Percentiles rank a stretch among this genome's conserved stretches.
Evolutionary conservation across 1,140 invertebrate species (phyloP).

Genomic region (Belonocnema kinseyi): DNA sequence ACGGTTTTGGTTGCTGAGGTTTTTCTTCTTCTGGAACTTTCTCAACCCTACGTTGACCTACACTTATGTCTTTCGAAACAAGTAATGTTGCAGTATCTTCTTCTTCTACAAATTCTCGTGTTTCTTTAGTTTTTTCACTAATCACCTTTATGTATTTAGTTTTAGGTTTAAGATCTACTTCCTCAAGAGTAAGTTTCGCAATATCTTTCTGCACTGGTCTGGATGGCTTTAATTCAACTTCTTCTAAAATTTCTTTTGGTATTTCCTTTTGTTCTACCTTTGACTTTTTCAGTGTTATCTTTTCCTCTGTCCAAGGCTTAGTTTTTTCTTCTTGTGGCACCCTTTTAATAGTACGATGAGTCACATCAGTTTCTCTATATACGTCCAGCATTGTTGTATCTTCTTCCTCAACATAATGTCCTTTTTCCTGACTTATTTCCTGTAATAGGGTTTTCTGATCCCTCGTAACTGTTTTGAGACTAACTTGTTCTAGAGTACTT

Average conservation of each 20-base stretch:
- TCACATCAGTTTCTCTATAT: constrained; percentile 33
- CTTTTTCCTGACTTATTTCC: constrained; percentile 28
- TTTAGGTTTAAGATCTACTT: constrained; percentile 54
- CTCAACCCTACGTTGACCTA: constrained; percentile 53
- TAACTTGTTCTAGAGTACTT: constrained; percentile 62
- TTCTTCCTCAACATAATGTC: constrained; percentile 3
- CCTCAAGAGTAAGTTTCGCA: constrained; percentile 61
- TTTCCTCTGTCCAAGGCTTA: constrained; percentile 54
- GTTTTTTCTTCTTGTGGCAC: background rate
- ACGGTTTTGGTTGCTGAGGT: constrained; percentile 55
- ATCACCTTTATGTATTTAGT: background rate
- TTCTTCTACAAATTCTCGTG: background rate
- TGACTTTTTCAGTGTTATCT: constrained; percentile 48
- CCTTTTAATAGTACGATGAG: constrained; percentile 27
- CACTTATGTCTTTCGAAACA: constrained; percentile 18
- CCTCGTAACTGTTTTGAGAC: constrained; percentile 45
- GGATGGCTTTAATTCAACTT: constrained; percentile 73
- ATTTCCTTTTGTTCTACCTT: background rate
- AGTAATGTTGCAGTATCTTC: background rate
- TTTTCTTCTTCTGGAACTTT: constrained; percentile 36
- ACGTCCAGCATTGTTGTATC: constrained; percentile 33
- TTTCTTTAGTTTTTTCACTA: too few relatives aligned
- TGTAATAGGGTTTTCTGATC: constrained; percentile 35
- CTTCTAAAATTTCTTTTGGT: background rate
- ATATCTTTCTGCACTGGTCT: constrained; percentile 63